Conservation (phyloP, 2,888 invertebrate genomes). For the Asteroscopus sphinx region DNA sequence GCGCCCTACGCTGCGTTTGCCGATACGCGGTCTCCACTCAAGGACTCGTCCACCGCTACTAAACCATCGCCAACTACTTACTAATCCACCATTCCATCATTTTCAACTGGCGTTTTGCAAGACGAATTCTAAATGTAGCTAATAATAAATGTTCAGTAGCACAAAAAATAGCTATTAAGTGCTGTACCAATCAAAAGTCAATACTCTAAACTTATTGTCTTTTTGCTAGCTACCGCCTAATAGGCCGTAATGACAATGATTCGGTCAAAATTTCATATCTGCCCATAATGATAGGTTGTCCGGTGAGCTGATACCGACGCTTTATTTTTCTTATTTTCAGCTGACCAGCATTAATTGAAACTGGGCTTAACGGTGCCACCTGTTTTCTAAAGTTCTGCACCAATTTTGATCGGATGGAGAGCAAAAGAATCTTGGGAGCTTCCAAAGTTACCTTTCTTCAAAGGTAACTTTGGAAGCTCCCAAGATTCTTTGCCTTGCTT, state of each 20-base stretch:
- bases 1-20: too few relatives aligned
- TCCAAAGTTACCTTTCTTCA: background rate
- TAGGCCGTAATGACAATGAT: slow-evolving; percentile 79
- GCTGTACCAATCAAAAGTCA: slow-evolving; percentile 67
- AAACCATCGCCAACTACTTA: too few relatives aligned
- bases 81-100: too few relatives aligned
- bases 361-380: slow-evolving; percentile 48
- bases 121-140: slow-evolving; percentile 22
- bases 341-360: slow-evolving; percentile 56
- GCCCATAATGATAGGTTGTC: slow-evolving; percentile 70
- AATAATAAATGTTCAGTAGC: slow-evolving; percentile 45
- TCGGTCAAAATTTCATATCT: slow-evolving; percentile 69
- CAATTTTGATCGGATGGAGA: slow-evolving; percentile 9
- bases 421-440: slow-evolving; percentile 1
- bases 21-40: too few relatives aligned
- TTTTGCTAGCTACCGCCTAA: slow-evolving; percentile 72
- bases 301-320: slow-evolving; percentile 48
- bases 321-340: slow-evolving; percentile 57
- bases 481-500: background rate
- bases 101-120: too few relatives aligned
- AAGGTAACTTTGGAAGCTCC: slow-evolving; percentile 1
- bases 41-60: too few relatives aligned
- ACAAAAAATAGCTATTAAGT: slow-evolving; percentile 55
- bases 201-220: slow-evolving; percentile 70
- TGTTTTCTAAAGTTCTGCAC: slow-evolving; percentile 9